phyloP scores from a whole-genome alignment of 2,797 vertebrate genomes.

The Enteromius paludinosus region DNA sequence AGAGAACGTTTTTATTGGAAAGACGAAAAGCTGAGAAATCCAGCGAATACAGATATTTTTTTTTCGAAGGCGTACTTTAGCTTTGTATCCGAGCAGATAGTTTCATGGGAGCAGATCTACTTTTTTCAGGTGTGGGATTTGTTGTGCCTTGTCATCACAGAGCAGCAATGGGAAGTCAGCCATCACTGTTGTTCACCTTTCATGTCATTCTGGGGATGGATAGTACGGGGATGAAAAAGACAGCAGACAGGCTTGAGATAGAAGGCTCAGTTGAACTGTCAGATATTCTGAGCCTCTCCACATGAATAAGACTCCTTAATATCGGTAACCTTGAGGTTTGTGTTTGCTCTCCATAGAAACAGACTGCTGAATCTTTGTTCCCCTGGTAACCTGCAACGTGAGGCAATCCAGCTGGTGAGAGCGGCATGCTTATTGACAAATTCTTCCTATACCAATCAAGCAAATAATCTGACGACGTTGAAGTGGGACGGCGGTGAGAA shows the following conservation, averaged over 20 bases:
- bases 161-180: constrained; percentile 33
- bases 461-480: constrained; percentile 39
- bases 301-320: constrained; percentile 62
- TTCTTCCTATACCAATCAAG: constrained; percentile 41
- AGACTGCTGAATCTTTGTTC: constrained; percentile 36
- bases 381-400: constrained; percentile 40
- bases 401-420: constrained; percentile 34
- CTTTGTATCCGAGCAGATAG: constrained; percentile 30
- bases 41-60: constrained; percentile 21
- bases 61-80: constrained; percentile 17
- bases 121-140: constrained; percentile 46
- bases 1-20: constrained; percentile 4
- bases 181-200: constrained; percentile 45
- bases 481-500: not conserved
- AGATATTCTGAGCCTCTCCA: constrained; percentile 53
- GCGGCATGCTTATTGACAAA: constrained; percentile 52
- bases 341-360: constrained; percentile 56
- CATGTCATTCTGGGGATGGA: constrained; percentile 44
- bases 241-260: constrained; percentile 47
- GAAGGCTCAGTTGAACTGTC: constrained; percentile 50
- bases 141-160: constrained; percentile 50
- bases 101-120: constrained; percentile 20
- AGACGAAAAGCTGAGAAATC: constrained; percentile 15
- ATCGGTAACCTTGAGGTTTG: constrained; percentile 58
- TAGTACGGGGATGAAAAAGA: constrained; percentile 52